Conservation (phyloP, 2,888 invertebrate genomes). For the Nephrotoma appendiculata region DNA sequence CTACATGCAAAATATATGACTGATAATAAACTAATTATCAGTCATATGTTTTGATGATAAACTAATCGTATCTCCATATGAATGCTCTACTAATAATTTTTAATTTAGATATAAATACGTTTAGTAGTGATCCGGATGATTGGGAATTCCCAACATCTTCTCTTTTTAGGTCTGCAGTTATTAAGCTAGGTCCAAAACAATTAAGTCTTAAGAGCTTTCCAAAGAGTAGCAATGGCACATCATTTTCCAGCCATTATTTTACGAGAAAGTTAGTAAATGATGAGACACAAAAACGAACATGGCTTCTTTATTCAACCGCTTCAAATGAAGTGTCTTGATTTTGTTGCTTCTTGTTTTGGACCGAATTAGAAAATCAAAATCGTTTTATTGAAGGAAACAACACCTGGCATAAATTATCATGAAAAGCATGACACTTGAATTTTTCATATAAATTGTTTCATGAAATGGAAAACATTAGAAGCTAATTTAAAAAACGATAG, state of each 20-base stretch:
- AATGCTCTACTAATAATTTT: background rate
- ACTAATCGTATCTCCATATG: too few species aligned
- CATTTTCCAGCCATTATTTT: background rate
- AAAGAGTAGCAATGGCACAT: background rate
- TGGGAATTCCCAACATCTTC: too few species aligned
- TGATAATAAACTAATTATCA: too few species aligned
- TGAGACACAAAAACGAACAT: background rate
- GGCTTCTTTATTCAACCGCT: background rate
- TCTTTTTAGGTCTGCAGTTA: too few species aligned
- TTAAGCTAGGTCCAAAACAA: background rate
- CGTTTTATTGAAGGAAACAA: background rate
- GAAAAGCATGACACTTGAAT: too few species aligned
- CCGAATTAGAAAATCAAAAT: background rate
- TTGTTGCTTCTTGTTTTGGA: background rate
- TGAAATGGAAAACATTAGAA: too few species aligned
- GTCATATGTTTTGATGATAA: too few species aligned
- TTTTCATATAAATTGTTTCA: too few species aligned
- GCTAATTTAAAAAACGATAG: too few species aligned
- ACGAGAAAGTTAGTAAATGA: background rate
- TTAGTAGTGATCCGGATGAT: too few species aligned
- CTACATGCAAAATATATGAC: too few species aligned
- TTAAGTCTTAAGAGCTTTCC: background rate
- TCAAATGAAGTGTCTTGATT: background rate
- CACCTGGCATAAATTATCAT: background rate
- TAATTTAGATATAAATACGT: too few species aligned